A percentile compares a stretch with the other conserved stretches of the same genome.
These are phyloP conservation scores for Galemys pyrenaicus DNA, from an alignment of 2,113 vertebrate species.

Conservation along the genomic window DNA sequence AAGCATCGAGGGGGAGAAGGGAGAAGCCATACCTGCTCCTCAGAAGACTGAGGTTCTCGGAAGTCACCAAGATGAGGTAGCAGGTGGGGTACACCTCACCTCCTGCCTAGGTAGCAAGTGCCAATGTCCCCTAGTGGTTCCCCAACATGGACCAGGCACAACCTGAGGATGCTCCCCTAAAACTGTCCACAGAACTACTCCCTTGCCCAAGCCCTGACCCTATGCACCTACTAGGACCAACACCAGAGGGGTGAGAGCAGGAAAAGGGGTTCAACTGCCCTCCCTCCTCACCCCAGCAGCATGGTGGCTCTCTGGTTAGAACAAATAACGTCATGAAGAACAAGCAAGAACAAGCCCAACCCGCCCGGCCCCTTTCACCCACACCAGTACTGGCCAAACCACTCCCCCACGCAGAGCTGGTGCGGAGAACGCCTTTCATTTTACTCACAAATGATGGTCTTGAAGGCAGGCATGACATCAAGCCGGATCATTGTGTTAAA, in stretches of 20 bases:
- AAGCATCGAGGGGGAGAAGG: no score
- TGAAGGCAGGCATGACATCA: not conserved
- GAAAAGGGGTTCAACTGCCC: no score
- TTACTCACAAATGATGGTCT: not conserved
- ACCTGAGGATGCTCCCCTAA: not conserved
- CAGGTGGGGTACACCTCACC: not conserved
- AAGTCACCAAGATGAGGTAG: not conserved
- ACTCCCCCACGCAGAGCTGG: no score
- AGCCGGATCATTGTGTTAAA: not conserved
- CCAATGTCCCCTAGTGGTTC: not conserved
- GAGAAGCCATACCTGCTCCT: not conserved
- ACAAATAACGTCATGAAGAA: not conserved
- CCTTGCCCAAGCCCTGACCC: not conserved
- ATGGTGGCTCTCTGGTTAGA: accelerated
- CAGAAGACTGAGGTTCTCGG: not conserved
- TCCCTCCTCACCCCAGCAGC: not conserved
- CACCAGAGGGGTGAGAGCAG: not conserved
- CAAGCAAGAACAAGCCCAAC: not conserved
- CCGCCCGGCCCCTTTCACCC: no score
- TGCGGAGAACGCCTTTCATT: not conserved
- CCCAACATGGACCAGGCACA: not conserved
- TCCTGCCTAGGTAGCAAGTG: no score
- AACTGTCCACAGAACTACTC: not conserved
- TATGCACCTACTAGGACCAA: not conserved
- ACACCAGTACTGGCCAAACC: not conserved